Conservation (phyloP, 2,113 vertebrate genomes). For the Bubalus kerabau region DNA sequence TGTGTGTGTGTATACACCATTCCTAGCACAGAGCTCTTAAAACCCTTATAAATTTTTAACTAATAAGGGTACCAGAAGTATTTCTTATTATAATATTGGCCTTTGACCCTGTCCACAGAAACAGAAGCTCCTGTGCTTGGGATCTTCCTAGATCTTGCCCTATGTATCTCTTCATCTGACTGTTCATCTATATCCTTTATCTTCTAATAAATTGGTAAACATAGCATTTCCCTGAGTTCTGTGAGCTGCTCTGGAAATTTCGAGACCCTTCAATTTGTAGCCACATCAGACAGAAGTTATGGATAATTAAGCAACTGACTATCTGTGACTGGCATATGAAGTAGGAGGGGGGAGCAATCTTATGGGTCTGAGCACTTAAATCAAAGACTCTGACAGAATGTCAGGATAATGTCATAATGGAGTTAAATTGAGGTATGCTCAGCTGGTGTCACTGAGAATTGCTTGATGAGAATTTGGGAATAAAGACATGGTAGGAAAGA, state of each 20-base stretch:
- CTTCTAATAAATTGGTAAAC: not conserved
- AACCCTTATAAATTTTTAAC: not conserved
- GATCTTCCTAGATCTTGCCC: not conserved
- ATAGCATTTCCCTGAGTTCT: not conserved
- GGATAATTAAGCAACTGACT: not conserved
- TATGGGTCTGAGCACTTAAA: not conserved
- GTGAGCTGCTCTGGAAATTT: not conserved
- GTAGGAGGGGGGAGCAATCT: not conserved
- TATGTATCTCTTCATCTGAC: not conserved
- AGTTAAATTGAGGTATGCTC: not conserved
- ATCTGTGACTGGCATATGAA: not conserved
- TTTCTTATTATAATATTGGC: not conserved
- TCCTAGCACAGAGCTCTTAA: not conserved
- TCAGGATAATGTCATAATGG: not conserved
- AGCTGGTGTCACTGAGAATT: not conserved
- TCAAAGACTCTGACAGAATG: not conserved
- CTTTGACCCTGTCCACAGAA: not conserved
- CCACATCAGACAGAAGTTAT: not conserved
- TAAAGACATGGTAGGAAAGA: not conserved
- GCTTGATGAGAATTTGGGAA: not conserved
- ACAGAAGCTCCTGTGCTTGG: not conserved
- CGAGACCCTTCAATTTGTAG: not conserved
- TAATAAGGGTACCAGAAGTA: not conserved
- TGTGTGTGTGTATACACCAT: too few relatives aligned
- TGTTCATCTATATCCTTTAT: not conserved